These are phyloP conservation scores for Crotalus adamanteus DNA, from an alignment of 2,797 vertebrate genomes.

Conservation along the genomic window DNA sequence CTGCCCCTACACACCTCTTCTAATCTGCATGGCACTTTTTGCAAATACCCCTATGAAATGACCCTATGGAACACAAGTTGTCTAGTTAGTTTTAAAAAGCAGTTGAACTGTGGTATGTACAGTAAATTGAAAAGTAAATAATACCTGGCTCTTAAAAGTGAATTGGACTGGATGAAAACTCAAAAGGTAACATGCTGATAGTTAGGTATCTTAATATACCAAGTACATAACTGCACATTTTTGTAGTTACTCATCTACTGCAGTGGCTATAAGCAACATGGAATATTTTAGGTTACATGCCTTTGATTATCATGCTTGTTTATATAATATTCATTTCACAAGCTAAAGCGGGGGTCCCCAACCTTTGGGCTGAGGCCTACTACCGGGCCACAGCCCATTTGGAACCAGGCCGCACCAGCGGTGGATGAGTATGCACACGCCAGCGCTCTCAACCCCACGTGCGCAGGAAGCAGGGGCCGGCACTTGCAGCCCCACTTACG, in stretches of 20 bases:
- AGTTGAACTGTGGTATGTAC: neutral
- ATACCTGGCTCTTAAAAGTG: neutral
- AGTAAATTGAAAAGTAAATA: neutral
- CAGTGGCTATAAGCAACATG: slow-evolving; percentile 51
- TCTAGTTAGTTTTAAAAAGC: neutral
- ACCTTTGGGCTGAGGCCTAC: too few relatives aligned
- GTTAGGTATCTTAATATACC: neutral
- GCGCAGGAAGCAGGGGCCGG: too few relatives aligned
- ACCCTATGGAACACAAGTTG: neutral
- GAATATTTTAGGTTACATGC: slow-evolving; percentile 49
- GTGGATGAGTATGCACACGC: too few relatives aligned
- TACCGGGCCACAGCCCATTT: too few relatives aligned
- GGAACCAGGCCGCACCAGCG: too few relatives aligned
- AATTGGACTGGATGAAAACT: neutral
- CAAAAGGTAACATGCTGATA: slow-evolving; percentile 26
- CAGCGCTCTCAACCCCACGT: too few relatives aligned
- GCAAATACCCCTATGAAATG: neutral
- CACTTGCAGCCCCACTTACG: too few relatives aligned
- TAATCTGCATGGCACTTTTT: neutral
- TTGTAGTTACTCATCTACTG: slow-evolving; percentile 7
- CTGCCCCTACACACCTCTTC: neutral
- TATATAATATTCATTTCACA: slow-evolving; percentile 58
- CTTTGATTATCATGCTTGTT: slow-evolving; percentile 59
- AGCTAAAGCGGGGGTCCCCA: slow-evolving; percentile 21
- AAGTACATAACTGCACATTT: neutral